phyloP scores from a whole-genome alignment of 2,888 invertebrate species.

The Calameuta pallipes region DNA sequence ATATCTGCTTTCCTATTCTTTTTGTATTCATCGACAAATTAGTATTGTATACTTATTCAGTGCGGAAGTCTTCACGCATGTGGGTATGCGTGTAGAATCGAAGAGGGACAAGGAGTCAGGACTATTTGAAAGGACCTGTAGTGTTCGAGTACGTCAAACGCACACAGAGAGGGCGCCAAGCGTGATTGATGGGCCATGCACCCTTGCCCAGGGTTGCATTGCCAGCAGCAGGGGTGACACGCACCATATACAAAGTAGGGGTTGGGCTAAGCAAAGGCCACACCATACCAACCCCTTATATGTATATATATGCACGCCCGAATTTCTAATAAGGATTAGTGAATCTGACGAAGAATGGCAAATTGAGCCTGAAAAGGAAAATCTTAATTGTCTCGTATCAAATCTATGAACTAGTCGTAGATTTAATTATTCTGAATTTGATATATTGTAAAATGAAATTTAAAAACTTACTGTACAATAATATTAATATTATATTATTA shows the following conservation, averaged over 20 bases:
- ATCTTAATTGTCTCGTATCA: too few relatives aligned
- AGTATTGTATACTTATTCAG: too few relatives aligned
- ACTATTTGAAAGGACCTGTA: neutral
- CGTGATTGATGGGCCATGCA: slow-evolving; percentile 22
- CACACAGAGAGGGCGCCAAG: slow-evolving; percentile 15
- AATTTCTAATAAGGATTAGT: slow-evolving; percentile 6
- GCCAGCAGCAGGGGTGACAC: slow-evolving; percentile 14
- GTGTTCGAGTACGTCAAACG: neutral
- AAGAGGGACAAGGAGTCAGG: neutral
- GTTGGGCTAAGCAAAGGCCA: neutral
- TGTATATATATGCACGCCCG: neutral
- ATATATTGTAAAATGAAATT: too few relatives aligned
- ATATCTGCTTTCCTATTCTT: too few relatives aligned
- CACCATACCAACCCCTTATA: neutral
- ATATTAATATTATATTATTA: too few relatives aligned
- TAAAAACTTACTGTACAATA: too few relatives aligned
- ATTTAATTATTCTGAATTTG: too few relatives aligned
- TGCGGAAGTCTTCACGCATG: too few relatives aligned
- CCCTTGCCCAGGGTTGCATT: slow-evolving; percentile 18
- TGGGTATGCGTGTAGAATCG: too few relatives aligned
- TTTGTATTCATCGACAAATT: too few relatives aligned
- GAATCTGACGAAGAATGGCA: neutral
- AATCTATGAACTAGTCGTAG: too few relatives aligned
- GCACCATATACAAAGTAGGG: neutral
- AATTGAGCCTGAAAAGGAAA: too few relatives aligned